phyloP scores from a whole-genome alignment of 1,140 invertebrate species.

The Leptonema lineaticorne region DNA sequence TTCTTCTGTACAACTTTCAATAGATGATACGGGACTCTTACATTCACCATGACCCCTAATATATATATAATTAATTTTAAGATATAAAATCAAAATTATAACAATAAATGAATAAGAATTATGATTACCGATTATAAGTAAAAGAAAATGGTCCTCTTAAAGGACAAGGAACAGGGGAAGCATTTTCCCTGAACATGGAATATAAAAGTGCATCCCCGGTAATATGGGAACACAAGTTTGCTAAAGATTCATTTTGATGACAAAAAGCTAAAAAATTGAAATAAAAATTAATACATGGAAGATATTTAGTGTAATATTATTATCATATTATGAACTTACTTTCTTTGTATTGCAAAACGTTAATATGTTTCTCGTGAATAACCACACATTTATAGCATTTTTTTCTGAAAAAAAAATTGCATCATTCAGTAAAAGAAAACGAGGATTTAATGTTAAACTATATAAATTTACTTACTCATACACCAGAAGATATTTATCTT shows the following conservation, averaged over 20 bases:
- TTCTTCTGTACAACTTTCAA: constrained; percentile 81
- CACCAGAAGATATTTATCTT: constrained; percentile 81
- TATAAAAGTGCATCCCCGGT: constrained; percentile 84
- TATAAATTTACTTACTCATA: constrained; percentile 68
- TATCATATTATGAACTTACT: too few species aligned
- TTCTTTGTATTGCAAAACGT: constrained; percentile 95
- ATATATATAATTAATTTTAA: background rate
- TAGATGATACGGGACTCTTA: constrained; percentile 70
- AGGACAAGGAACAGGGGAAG: constrained; percentile 77
- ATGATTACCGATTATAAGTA: constrained; percentile 70
- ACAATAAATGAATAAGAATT: background rate
- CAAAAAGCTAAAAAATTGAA: constrained; percentile 71
- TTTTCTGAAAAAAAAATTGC: constrained; percentile 49
- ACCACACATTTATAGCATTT: constrained; percentile 86
- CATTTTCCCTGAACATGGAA: constrained; percentile 84
- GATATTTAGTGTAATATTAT: constrained; percentile 9
- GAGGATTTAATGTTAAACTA: background rate
- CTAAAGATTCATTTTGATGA: constrained; percentile 70
- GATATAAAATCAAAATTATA: constrained; percentile 7
- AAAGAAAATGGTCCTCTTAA: constrained; percentile 79
- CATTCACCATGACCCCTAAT: constrained; percentile 72
- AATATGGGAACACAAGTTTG: constrained; percentile 79
- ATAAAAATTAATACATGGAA: background rate
- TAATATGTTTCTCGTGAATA: constrained; percentile 89
- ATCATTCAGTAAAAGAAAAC: constrained; percentile 2